Conservation (phyloP, 1,140 invertebrate species). For the Hypsibius dujardini region DNA sequence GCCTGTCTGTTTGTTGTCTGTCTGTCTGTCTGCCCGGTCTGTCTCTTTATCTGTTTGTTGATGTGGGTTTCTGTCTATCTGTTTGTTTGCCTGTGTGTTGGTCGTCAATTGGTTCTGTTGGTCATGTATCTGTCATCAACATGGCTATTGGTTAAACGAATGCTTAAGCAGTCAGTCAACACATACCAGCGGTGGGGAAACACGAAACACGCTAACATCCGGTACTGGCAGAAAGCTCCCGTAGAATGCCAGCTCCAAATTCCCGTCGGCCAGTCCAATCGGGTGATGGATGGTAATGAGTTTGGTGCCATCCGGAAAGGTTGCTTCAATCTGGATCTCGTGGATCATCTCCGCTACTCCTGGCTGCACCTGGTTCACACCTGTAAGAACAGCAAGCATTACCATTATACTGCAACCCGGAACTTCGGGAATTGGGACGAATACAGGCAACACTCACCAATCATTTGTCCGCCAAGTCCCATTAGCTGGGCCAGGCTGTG, state of each 20-base stretch:
- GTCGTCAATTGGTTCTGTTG: no score
- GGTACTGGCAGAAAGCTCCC: conserved; percentile 34
- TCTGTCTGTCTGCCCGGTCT: no score
- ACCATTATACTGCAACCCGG: background rate
- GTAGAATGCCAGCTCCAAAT: conserved; percentile 30
- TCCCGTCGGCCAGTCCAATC: conserved; percentile 28
- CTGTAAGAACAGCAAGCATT: conserved; percentile 23
- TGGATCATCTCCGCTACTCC: conserved; percentile 31
- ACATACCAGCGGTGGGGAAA: background rate
- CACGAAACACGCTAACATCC: conserved; percentile 24
- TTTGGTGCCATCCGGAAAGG: conserved; percentile 34
- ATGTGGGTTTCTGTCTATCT: no score
- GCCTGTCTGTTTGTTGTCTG: no score
- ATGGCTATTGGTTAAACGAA: no score
- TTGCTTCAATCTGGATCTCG: conserved; percentile 32
- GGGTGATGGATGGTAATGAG: conserved; percentile 32
- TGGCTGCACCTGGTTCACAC: conserved; percentile 29
- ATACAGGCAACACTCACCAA: conserved; percentile 27
- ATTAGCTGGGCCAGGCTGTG: conserved; percentile 29
- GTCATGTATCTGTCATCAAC: no score
- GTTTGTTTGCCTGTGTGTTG: no score
- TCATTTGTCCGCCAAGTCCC: conserved; percentile 28
- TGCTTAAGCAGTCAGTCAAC: background rate
- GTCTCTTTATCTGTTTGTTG: no score
- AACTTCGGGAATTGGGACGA: background rate